phyloP scores from a whole-genome alignment of 1,140 invertebrate genomes.

The Dreissena rostriformis region DNA sequence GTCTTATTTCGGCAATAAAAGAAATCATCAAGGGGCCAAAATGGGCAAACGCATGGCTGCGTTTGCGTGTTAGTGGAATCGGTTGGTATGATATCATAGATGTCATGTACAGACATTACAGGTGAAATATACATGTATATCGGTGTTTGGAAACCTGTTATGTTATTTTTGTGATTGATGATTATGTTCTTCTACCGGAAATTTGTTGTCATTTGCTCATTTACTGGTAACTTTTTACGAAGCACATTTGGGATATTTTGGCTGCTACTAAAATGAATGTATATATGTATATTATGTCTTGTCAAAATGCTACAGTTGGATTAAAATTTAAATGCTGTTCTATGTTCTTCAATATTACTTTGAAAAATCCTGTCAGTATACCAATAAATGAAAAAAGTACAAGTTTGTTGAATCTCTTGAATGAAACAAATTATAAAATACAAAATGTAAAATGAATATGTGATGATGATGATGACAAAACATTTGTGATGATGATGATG shows the following conservation, averaged over 20 bases:
- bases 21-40: slow-evolving; percentile 5
- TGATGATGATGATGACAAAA: slow-evolving; percentile 6
- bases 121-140: slow-evolving; percentile 7
- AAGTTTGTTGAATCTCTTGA: slow-evolving; percentile 6
- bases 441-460: slow-evolving; percentile 7
- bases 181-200: slow-evolving; percentile 10
- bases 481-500: slow-evolving; percentile 6
- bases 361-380: slow-evolving; percentile 6
- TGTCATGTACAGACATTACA: slow-evolving; percentile 6
- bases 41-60: slow-evolving; percentile 3
- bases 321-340: slow-evolving; percentile 7
- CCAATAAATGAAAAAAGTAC: slow-evolving; percentile 7
- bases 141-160: slow-evolving; percentile 5
- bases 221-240: slow-evolving; percentile 8
- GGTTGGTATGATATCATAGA: slow-evolving; percentile 6
- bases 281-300: slow-evolving; percentile 4
- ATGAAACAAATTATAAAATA: slow-evolving; percentile 8
- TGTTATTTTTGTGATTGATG: slow-evolving; percentile 7
- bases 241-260: slow-evolving; percentile 6
- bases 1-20: slow-evolving; percentile 10
- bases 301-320: slow-evolving; percentile 5
- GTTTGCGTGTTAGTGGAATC: slow-evolving; percentile 5
- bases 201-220: slow-evolving; percentile 29
- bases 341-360: slow-evolving; percentile 7
- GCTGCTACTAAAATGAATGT: slow-evolving; percentile 6